Base-by-base conservation (phyloP, 2,888 invertebrate genomes). In the Drosophila buzzatii region DNA sequence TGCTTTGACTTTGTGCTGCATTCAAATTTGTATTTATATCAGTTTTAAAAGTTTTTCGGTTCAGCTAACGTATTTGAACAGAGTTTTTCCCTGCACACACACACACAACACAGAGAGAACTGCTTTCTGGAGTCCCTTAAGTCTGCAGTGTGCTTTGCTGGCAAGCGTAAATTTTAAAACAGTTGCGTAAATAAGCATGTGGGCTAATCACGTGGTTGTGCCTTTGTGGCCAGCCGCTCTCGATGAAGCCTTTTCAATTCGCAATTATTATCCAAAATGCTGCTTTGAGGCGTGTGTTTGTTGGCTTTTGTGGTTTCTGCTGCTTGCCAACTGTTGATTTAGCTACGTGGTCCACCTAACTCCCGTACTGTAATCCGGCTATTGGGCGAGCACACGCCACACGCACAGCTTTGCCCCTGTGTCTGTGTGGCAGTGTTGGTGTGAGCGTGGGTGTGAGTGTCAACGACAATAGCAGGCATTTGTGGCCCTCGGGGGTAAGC, bases 271-370 rank as follows among this genome's bases (percentile, higher is more conserved):
- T 45, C 67, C 63, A 33, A 67, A 64, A 68, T 75, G 67, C 56
- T 58, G 61, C 80, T 51, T 44, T 56, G 59, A 44, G 51, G 52
- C 39, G 47, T 39, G 12, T 60, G 62, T 62, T 76, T 66, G 78
- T 47, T 78, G 67, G 73, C 76, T 62, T 82, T 70, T 71, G 74
- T 49, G 80, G 70, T 70, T 66, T 63, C 18, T 51, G 62, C 69
- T 65, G 62, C 69, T 65, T 70, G 82, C 89, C 89, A 89, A 84
- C 89, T 86, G 85, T 86, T 86, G 85, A 87, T 87, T 90, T 88
- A 79, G 77, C 73, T 77, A 66, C 74, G 65, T 69, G 76, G 76
- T 53, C 63, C 59, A 62, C 68, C 58, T 59, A 7, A 49, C 41
- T 18, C 49, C 52, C 51, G 8, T n/a, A 9, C 61, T 58, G n/a